Evolutionary conservation across 2,113 vertebrate genomes (phyloP), one percentile per base, ranked within the genome.

Genomic region (Miniopterus natalensis): DNA sequence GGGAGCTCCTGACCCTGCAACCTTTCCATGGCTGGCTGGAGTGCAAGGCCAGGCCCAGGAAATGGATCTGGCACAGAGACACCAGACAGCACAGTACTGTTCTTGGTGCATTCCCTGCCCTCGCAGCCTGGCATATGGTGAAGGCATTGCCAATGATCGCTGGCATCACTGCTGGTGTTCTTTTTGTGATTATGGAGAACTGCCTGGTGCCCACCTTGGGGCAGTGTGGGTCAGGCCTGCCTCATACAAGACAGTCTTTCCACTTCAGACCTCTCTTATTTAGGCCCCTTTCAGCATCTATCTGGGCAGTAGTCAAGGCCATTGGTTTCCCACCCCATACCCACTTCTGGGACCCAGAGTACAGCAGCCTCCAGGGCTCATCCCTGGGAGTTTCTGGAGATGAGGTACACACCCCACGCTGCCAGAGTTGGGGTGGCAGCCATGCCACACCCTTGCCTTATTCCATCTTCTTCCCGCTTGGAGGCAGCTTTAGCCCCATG

Each of bases 91-190:
- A 42, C 47, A 73, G n/a, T 25, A 73, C 71, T 74, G 2, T 27
- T 27, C 47, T 18, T 18, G 10, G 80, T 25, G 1, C 29, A 29
- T 63, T 20, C 8, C 23, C 29, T 12, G 10, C 40, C 45, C 45
- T 49, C 36, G 51, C n/a, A 21, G 53, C 42, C 73, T 36, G n/a
- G 40, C 36, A 23, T 0, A 6, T 20, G 7, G 31, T 20, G 10
- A 8, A 31, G 51, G 27, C 5, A 1, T n/a, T 15, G 2, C 1
- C 29, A 40, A 1, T 1, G 13, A 18, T 29, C 23, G 13, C 25
- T 65, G 4, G 36, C 47, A 47, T 65, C 18, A 8, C 40, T 79
- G 13, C 17, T 23, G 7, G 29, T 31, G 27, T 47, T 40, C 25
- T 18, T 66, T 23, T 23, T 6, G 5, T 59, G 45, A 36, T 10